Base-by-base conservation (phyloP, 2,797 vertebrate species). In the Strix occidentalis region DNA sequence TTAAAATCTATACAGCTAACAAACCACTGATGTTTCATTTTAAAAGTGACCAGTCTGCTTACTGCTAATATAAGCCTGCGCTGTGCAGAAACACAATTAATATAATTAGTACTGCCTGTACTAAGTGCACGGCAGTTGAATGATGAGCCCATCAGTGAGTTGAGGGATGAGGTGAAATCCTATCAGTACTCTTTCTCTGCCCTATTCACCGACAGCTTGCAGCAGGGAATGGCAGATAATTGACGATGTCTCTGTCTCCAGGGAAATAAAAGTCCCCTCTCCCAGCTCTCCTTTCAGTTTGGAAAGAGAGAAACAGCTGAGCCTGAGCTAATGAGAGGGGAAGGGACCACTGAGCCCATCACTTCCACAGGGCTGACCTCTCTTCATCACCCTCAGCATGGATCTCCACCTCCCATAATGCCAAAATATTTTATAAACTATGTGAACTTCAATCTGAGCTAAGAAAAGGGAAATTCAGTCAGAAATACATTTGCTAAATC, bases 191-290 rank as follows among this genome's bases (percentile, higher is more conserved):
- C 60, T 87, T 89, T 43, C 57, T 89, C 92, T 87, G 61, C 65
- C 56, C 61, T 71, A 39, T 58, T 68, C 61, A 1, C 80, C 92
- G 87, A 94, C 69, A 87, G 94, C 76, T 82, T 86, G 92, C 61
- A 86, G 86, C 80, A 78, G 77, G 65, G 90, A 90, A 91, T 21
- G 21, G 86, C 56, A 90, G 94, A 90, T 95, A 97, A 98, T 19
- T 97, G 97, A 96, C 2, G 79, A 86, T 81, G 41, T 70, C 89
- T 95, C 79, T 93, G 91, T 96, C 96, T 90, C 45, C 20, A 7
- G 93, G 96, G 97, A 97, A 96, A 96, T 86, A 84, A 95, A 96
- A 96, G 87, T 90, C 60, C 86, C 75, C 16, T 77, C 53, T 90
- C 84, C 33, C 75, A 77, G 82, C 85, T 96, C 90, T 92, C 61